Conservation (phyloP, 2,797 vertebrate genomes). For the Bradypodion ventrale region DNA sequence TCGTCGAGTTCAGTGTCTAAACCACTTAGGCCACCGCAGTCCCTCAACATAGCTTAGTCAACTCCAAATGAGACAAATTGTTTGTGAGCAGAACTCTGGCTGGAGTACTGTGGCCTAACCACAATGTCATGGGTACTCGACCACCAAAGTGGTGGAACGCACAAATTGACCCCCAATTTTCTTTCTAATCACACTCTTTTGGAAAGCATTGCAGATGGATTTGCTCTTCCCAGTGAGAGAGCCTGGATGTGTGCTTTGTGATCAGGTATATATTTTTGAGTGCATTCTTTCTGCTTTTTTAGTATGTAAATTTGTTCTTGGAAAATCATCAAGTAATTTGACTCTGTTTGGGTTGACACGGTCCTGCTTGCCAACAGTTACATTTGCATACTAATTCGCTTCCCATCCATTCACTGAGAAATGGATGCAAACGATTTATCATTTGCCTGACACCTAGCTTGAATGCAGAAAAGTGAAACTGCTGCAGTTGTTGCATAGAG, state of each 20-base stretch:
- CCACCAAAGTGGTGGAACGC: not conserved
- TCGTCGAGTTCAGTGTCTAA: too few relatives aligned
- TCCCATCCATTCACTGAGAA: slow-evolving; percentile 52
- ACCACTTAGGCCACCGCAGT: too few relatives aligned
- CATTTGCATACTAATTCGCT: slow-evolving; percentile 68
- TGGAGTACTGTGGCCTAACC: too few relatives aligned
- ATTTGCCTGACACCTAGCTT: not conserved
- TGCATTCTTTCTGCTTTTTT: slow-evolving; percentile 13
- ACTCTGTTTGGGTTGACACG: slow-evolving; percentile 64
- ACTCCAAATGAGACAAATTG: too few relatives aligned
- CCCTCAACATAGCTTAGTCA: too few relatives aligned
- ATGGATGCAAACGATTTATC: slow-evolving; percentile 11
- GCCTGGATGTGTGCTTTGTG: slow-evolving; percentile 29
- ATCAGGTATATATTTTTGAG: slow-evolving; percentile 34
- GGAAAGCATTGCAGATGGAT: slow-evolving; percentile 41
- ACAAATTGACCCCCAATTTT: slow-evolving; percentile 22
- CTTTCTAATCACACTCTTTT: slow-evolving; percentile 50
- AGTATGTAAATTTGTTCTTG: slow-evolving; percentile 65
- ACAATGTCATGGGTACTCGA: too few relatives aligned
- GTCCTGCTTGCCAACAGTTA: slow-evolving; percentile 62
- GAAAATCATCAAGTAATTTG: slow-evolving; percentile 69
- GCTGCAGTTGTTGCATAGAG: not conserved
- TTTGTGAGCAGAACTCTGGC: too few relatives aligned
- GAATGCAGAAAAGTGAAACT: not conserved
- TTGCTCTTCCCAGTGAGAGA: slow-evolving; percentile 34